Base-by-base conservation (phyloP, 2,888 invertebrate species). In the Phorcus lineatus region DNA sequence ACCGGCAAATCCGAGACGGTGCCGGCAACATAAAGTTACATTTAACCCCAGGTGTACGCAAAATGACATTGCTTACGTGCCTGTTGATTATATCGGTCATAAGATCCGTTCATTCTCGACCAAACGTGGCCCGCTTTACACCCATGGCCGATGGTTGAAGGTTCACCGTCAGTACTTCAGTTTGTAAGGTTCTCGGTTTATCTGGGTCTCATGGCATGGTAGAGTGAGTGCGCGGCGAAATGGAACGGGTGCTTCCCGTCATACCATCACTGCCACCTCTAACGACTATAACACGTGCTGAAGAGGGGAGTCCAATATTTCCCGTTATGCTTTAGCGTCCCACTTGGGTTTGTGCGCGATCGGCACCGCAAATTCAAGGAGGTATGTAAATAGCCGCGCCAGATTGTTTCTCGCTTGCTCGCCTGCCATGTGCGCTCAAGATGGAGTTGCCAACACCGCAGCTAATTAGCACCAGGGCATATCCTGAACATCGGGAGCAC, bases 381-480 rank as follows among this genome's bases (percentile, higher is more conserved):
- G 70, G 70, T 70, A 70, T 70, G 70, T 70, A 70, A 70, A 70
- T 70, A 70, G 70, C 70, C 28, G 40, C 28, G 40, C 70, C 70
- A 70, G 70, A 70, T 70, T 70, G 70, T 70, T 70, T 70, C 70
- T 70, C 62, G 62, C 62, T 62, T 62, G 62, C 62, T 62, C 70
- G 70, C 70, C 54, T 76, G 78, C 52, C 78, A 78, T 66, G 67
- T 78, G 78, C 78, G 31, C 19, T 24, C 78, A 78, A 78, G 78
- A 67, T 78, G 78, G 54, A 55, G 31, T 57, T 78, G 66, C 47
- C 67, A 52, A 78, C 52, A 62, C 52, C 24, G 78, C 22, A 19
- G 67, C 28, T 78, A 78, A 78, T 78, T 78, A 78, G 78, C 66
- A 52, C 67, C 78, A 66, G 40, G 53, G 47, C 19, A 66, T 52